Evolutionary conservation across 2,113 vertebrate species (phyloP).

Genomic region (Ptilonorhynchus violaceus): DNA sequence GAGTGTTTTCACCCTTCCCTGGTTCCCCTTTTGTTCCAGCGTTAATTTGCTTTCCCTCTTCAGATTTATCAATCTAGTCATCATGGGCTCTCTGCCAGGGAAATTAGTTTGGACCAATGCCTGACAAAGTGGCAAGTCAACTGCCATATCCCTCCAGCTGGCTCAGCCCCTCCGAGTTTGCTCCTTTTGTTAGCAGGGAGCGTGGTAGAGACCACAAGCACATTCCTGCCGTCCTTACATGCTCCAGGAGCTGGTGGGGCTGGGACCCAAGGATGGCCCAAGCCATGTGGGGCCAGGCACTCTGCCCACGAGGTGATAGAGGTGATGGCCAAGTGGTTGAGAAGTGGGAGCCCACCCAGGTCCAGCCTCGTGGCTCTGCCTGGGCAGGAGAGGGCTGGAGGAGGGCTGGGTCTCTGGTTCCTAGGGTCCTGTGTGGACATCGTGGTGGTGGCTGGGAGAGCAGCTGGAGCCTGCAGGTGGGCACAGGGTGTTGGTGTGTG

Average conservation of each 20-base stretch:
- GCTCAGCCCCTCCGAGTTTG: slow-evolving; percentile 35
- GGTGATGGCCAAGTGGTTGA: not conserved
- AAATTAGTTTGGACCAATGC: slow-evolving; percentile 68
- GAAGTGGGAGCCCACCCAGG: not conserved
- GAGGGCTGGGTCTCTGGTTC: not conserved
- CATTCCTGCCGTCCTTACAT: not conserved
- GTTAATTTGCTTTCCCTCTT: slow-evolving; percentile 69
- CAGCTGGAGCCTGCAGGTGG: not conserved
- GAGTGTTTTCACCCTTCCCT: slow-evolving; percentile 46
- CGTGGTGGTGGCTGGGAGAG: not conserved
- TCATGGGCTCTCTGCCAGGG: slow-evolving; percentile 62
- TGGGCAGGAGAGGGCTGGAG: not conserved
- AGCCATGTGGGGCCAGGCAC: fast-evolving
- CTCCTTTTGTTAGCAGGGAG: slow-evolving; percentile 46
- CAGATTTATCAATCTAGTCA: slow-evolving; percentile 71
- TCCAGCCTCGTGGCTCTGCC: not conserved
- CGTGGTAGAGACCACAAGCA: not conserved
- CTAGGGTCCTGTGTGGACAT: fast-evolving
- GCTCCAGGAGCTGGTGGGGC: not conserved
- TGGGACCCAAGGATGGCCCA: not conserved
- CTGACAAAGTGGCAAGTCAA: slow-evolving; percentile 66
- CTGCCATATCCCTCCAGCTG: slow-evolving; percentile 63
- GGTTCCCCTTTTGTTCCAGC: slow-evolving; percentile 55
- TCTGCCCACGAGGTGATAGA: fast-evolving
- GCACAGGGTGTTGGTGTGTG: not conserved